phyloP scores from a whole-genome alignment of 2,888 invertebrate genomes.

The Aphidius colemani region DNA sequence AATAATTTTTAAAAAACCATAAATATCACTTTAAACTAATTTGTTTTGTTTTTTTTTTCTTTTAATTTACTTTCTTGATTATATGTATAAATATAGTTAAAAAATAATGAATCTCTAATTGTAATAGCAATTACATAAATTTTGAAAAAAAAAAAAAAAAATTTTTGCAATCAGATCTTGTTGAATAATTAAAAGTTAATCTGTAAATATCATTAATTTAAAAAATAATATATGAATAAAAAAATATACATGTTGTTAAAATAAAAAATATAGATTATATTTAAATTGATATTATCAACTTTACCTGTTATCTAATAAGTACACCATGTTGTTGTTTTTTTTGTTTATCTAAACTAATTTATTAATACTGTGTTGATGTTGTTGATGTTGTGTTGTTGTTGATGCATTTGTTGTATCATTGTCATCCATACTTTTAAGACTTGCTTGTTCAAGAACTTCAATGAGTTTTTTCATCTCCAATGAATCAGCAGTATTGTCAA shows the following conservation, averaged over 20 bases:
- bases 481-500: constrained; percentile 53
- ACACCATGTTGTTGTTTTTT: neutral
- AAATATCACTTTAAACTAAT: neutral
- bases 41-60: no score
- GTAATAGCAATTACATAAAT: no score
- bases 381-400: no score
- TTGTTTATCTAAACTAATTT: constrained; percentile 14
- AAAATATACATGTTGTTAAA: neutral
- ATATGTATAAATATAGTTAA: neutral
- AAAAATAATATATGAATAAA: constrained; percentile 2
- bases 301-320: no score
- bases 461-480: constrained; percentile 55
- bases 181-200: no score
- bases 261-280: constrained; percentile 18
- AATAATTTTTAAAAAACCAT: constrained; percentile 23
- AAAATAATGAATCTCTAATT: no score
- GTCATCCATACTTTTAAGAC: constrained; percentile 51
- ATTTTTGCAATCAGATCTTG: no score
- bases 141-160: no score
- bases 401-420: constrained; percentile 38
- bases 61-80: neutral
- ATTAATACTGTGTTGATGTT: constrained; percentile 49
- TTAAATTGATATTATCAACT: constrained; percentile 22
- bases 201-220: constrained; percentile 12
- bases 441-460: constrained; percentile 55